Evolutionary conservation across 2,888 invertebrate genomes (phyloP), one percentile per base, ranked within the genome.

Genomic region (Folsomia manolachei): DNA sequence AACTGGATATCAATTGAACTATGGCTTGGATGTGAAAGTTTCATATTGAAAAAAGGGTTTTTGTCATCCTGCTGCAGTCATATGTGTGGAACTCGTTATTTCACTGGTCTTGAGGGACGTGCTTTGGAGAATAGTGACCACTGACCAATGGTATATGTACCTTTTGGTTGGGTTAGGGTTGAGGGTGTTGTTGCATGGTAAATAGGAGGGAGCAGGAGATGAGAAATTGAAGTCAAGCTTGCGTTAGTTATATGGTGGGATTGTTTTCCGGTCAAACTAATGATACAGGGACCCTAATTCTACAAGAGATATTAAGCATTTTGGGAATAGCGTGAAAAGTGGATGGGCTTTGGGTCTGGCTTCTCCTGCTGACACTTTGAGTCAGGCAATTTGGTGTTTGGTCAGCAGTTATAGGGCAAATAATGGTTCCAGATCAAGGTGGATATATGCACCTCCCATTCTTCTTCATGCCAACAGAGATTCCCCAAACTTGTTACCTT

Each of bases 271-370:
- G 39, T 39, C 39, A 39, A 39, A 39, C 39, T 39, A 24, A 61
- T 71, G 71, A 60, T 53, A 24, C 26, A 26, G 71, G 63, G 62
- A 63, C 64, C 61, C 65, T 75, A 71, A 73, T 78, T 69, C 74
- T 69, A 71, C 75, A 75, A 76, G 78, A 80, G 77, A 80, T 75
- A 78, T 80, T 80, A 78, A 74, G 79, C 71, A 77, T 77, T 79
- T 77, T 69, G 80, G 80, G 80, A 80, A 78, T 80, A 73, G 77
- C 73, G 76, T 77, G 78, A 78, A 76, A 78, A 79, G 78, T 79
- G 77, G 78, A 77, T 75, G 70, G 74, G 80, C 75, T 76, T 75
- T 70, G 60, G 63, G 70, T 74, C 51, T 71, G 69, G 63, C 71
- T 75, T 26, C n/a, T n/a, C n/a, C 67, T 65, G 25, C 73, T 71